Conservation (phyloP, 2,113 vertebrate genomes). For the Megaceryle torquata region DNA sequence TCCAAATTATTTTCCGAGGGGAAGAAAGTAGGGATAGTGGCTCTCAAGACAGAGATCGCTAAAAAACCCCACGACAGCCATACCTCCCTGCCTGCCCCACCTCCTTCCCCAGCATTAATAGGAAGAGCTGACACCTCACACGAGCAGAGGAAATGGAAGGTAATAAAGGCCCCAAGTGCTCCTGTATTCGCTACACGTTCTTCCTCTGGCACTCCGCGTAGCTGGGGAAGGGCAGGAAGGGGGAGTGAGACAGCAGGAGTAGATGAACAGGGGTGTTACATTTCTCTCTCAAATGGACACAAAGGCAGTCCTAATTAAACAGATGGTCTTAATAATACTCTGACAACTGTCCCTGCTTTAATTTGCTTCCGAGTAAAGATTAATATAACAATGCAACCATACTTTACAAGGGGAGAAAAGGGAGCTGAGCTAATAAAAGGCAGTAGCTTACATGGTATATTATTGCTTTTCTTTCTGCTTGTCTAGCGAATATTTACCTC, state of each 20-base stretch:
- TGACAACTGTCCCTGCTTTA: conserved; percentile 53
- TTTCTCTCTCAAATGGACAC: background rate
- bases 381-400: conserved; percentile 9
- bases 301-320: conserved; percentile 50
- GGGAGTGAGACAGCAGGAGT: background rate
- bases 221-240: background rate
- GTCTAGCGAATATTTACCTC: conserved; percentile 51
- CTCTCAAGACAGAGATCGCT: background rate
- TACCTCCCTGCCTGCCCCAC: background rate
- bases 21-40: background rate
- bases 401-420: conserved; percentile 42
- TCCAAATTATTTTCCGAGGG: conserved; percentile 14
- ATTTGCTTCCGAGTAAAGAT: conserved; percentile 64
- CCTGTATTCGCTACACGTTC: background rate
- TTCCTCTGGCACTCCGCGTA: background rate
- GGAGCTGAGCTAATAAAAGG: conserved; percentile 45
- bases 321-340: conserved; percentile 46
- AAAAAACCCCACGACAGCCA: background rate
- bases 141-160: background rate
- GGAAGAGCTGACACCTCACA: background rate
- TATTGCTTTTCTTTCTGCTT: conserved; percentile 63
- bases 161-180: background rate
- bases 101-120: background rate
- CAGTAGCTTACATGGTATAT: conserved; percentile 39
- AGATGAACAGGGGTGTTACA: background rate